phyloP scores from a whole-genome alignment of 1,140 invertebrate species.

The Drosophila ananassae region DNA sequence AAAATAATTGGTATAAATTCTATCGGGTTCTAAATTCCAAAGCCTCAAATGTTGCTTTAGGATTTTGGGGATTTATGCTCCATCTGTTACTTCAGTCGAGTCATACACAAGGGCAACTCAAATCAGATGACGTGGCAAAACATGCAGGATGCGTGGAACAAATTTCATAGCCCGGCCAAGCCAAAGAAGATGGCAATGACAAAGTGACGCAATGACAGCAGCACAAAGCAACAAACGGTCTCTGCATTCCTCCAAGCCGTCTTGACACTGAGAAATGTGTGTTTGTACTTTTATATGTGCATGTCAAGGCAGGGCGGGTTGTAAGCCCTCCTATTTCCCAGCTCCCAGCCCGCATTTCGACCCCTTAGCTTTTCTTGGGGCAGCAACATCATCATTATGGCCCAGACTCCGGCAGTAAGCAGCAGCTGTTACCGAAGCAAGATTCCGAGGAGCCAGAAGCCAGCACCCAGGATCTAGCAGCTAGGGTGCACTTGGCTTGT shows the following conservation, averaged over 20 bases:
- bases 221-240: constrained; percentile 35
- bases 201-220: constrained; percentile 32
- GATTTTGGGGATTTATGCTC: constrained; percentile 3
- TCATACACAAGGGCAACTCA: constrained; percentile 31
- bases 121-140: constrained; percentile 39
- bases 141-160: constrained; percentile 15
- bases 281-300: constrained; percentile 20
- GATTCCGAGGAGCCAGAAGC: constrained; percentile 11
- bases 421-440: constrained; percentile 25
- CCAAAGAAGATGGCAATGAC: constrained; percentile 16
- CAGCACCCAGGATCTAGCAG: constrained; percentile 14
- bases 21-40: neutral
- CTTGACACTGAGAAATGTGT: constrained; percentile 47
- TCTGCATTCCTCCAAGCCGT: constrained; percentile 36
- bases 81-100: constrained; percentile 16
- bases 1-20: neutral
- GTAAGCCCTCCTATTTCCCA: neutral
- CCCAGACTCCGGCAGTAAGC: constrained; percentile 17
- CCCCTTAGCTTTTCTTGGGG: constrained; percentile 3
- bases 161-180: constrained; percentile 18
- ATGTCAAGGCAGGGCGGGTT: constrained; percentile 26
- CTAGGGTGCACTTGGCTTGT: constrained; percentile 7
- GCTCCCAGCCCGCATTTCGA: neutral
- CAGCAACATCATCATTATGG: constrained; percentile 61
- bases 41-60: neutral